phyloP scores from a whole-genome alignment of 1,140 invertebrate species.

The Chlorops oryzae region DNA sequence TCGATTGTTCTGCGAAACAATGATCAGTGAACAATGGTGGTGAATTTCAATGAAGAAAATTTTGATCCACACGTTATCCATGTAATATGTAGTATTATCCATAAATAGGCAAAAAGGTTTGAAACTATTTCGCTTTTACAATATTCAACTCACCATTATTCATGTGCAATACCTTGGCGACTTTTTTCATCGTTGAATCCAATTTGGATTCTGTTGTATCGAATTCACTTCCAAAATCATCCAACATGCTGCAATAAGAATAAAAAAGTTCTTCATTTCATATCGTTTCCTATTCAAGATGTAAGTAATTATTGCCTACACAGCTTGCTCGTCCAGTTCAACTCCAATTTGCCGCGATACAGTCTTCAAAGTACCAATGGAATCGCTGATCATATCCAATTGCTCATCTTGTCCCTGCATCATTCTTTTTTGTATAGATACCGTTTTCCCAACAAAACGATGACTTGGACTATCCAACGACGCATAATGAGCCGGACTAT shows the following conservation, averaged over 20 bases:
- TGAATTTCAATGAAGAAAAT: conserved; percentile 6
- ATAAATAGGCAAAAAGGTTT: not conserved
- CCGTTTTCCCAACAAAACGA: conserved; percentile 62
- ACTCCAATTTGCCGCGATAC: conserved; percentile 85
- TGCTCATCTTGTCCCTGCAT: conserved; percentile 80
- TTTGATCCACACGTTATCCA: conserved; percentile 5
- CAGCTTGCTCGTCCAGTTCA: conserved; percentile 88
- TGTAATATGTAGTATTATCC: conserved; percentile 4
- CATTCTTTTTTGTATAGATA: conserved; percentile 71
- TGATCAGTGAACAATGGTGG: not conserved
- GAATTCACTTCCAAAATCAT: conserved; percentile 89
- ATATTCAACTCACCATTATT: conserved; percentile 77
- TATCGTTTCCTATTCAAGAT: conserved; percentile 7
- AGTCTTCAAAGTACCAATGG: conserved; percentile 81
- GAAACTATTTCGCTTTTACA: not conserved
- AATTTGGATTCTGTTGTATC: conserved; percentile 88
- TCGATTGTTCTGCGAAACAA: no score
- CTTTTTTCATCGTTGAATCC: conserved; percentile 92
- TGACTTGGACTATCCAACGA: conserved; percentile 63
- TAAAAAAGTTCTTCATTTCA: conserved; percentile 41
- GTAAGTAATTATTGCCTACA: conserved; percentile 57
- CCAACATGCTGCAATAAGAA: conserved; percentile 73
- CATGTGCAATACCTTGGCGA: conserved; percentile 91
- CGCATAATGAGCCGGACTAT: conserved; percentile 64
- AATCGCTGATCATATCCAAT: conserved; percentile 78